These are phyloP conservation scores for Lacerta bilineata DNA, from an alignment of 2,797 vertebrate species.

Conservation along the genomic window DNA sequence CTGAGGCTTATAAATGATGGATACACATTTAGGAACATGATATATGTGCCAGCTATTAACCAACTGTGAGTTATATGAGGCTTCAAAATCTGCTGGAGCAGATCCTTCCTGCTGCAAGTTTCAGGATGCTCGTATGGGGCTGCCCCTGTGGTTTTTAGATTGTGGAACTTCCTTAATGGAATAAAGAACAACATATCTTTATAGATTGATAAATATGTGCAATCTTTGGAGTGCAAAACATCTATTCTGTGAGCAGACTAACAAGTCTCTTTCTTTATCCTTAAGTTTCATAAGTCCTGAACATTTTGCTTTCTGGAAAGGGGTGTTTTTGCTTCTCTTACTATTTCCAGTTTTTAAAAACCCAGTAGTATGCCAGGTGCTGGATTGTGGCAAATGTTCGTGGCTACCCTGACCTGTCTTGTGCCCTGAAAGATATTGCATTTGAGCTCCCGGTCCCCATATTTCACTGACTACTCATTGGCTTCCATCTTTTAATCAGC, in stretches of 20 bases:
- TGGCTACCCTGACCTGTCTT: background rate
- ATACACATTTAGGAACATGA: constrained; percentile 20
- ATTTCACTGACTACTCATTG: background rate
- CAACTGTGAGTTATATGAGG: background rate
- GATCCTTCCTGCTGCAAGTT: background rate
- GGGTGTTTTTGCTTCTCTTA: background rate
- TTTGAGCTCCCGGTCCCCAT: background rate
- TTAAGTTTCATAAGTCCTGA: background rate
- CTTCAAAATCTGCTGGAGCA: constrained; percentile 21
- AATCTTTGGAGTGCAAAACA: background rate
- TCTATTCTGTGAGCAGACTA: background rate
- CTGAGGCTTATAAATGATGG: background rate
- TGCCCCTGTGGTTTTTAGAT: background rate
- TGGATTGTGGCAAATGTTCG: background rate
- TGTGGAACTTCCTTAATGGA: background rate
- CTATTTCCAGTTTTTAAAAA: background rate
- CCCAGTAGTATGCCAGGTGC: background rate
- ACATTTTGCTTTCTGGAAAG: background rate
- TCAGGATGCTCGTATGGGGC: background rate
- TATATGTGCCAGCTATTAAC: constrained; percentile 9
- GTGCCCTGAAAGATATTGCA: no score
- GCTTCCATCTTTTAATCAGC: background rate
- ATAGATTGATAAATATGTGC: background rate
- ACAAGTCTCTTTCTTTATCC: background rate
- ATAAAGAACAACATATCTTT: background rate